Percentiles rank a stretch among this genome's conserved stretches.
Evolutionary conservation across 2,888 invertebrate genomes (phyloP).

Genomic region (Himalopsyche kuldschensis): DNA sequence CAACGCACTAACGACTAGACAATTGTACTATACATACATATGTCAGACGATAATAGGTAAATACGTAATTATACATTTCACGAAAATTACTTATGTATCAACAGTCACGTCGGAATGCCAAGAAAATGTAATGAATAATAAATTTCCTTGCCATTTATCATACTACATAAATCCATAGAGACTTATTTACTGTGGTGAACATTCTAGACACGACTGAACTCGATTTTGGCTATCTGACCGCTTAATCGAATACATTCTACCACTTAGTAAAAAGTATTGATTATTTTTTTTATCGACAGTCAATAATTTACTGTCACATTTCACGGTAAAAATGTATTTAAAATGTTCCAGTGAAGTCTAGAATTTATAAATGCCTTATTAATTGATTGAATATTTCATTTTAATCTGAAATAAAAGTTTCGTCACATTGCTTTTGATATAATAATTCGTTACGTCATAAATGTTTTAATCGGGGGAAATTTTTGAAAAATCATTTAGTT

Average conservation of each 20-base stretch:
- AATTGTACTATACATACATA: not conserved
- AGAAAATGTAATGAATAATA: not conserved
- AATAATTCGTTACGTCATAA: no score
- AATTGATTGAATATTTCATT: not conserved
- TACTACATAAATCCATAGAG: not conserved
- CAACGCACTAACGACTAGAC: no score
- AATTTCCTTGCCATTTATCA: not conserved
- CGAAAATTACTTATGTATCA: not conserved
- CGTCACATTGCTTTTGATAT: no score
- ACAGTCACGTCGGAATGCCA: not conserved
- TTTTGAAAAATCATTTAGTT: no score
- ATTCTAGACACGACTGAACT: not conserved
- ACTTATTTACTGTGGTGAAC: not conserved
- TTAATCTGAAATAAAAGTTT: no score
- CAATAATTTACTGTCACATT: not conserved
- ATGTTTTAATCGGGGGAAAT: no score
- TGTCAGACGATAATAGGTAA: not conserved
- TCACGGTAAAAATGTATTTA: not conserved
- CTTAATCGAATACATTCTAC: not conserved
- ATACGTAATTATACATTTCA: not conserved
- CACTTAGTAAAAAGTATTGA: not conserved
- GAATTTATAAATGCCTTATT: not conserved
- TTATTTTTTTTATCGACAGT: not conserved
- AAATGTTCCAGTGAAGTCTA: not conserved
- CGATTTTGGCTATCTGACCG: not conserved